Conservation (phyloP, 2,888 invertebrate genomes). For the Coelinius sp. region DNA sequence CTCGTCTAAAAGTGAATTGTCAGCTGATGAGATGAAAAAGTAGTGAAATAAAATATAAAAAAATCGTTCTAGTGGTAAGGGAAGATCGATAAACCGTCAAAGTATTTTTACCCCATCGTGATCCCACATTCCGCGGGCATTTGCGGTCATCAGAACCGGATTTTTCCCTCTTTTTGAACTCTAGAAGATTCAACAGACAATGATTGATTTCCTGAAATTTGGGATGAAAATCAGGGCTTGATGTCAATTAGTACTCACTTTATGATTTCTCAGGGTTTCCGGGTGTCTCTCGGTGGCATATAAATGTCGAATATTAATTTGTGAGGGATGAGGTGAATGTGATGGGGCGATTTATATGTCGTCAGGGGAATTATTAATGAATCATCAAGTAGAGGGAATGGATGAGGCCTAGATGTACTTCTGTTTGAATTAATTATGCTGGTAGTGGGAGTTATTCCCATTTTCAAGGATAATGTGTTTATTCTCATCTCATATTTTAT, state of each 20-base stretch:
- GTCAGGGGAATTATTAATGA: conserved; percentile 38
- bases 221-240: background rate
- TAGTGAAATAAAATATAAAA: background rate
- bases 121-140: conserved; percentile 17
- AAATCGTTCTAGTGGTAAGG: conserved; percentile 21
- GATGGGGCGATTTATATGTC: background rate
- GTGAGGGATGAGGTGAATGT: background rate
- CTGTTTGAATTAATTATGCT: conserved; percentile 7
- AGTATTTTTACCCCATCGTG: conserved; percentile 37
- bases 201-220: no score
- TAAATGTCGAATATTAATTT: background rate
- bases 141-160: no score
- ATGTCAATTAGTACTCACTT: background rate
- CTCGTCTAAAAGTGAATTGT: background rate
- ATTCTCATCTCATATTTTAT: no score
- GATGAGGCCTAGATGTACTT: conserved; percentile 29
- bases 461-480: no score
- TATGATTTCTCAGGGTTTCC: background rate
- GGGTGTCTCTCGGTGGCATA: background rate
- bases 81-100: conserved; percentile 39
- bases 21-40: conserved; percentile 17
- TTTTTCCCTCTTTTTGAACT: no score
- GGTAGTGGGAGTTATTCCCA: background rate
- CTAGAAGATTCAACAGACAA: no score
- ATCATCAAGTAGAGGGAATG: conserved; percentile 33